Conservation (phyloP, 2,797 vertebrate species). For the Trichosurus vulpecula region DNA sequence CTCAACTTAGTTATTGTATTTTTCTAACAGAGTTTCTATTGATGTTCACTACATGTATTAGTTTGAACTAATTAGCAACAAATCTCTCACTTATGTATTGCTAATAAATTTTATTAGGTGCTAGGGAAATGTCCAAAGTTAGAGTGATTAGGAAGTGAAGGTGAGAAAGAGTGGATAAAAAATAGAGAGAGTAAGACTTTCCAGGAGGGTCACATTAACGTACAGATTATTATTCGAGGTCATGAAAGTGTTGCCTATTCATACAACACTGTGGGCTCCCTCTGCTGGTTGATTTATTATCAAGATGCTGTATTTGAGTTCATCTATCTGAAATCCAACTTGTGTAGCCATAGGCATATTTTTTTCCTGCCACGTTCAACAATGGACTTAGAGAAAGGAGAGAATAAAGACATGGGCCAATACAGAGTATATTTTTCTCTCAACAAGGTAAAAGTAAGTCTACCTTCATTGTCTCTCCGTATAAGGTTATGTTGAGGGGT, state of each 20-base stretch:
- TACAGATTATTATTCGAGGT: not conserved
- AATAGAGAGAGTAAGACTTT: not conserved
- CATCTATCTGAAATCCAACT: conserved; percentile 40
- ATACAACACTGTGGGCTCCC: conserved; percentile 16
- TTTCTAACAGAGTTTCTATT: not conserved
- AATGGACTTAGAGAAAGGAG: not conserved
- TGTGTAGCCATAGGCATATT: not conserved
- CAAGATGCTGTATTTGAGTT: conserved; percentile 22
- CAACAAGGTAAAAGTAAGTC: not conserved
- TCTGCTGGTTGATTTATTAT: conserved; percentile 42
- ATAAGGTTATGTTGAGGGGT: conserved; percentile 20
- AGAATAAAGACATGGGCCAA: not conserved
- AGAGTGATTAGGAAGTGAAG: not conserved
- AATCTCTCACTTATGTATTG: not conserved
- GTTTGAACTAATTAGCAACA: not conserved
- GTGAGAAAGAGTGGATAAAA: not conserved
- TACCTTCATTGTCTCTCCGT: conserved; percentile 14
- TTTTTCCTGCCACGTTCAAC: not conserved
- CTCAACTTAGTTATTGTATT: not conserved
- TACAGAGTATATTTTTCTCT: not conserved
- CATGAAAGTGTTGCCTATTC: not conserved
- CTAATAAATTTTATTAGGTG: not conserved
- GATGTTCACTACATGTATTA: not conserved
- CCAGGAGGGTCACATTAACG: not conserved
- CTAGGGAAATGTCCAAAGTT: conserved; percentile 14